Base-by-base conservation (phyloP, 1,140 invertebrate genomes). In the Macrosteles quadrilineatus region DNA sequence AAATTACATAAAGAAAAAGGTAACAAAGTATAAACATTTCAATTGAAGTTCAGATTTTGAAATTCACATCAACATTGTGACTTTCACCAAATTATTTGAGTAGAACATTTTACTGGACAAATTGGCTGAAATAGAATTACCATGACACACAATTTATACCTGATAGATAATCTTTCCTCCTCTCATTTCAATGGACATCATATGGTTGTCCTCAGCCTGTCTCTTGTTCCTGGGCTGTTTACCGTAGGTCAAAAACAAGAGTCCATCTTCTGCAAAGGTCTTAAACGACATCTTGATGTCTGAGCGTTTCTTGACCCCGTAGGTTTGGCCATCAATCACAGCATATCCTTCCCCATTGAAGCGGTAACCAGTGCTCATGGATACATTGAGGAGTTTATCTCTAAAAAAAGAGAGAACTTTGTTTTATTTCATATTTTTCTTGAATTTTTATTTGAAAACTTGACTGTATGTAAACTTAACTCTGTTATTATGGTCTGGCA, bases 301-400 rank as follows among this genome's bases (percentile, higher is more conserved):
- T 31, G 88, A 84, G 27, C 83, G 78, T 71, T 83, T 76, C 71
- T 81, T 76, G 73, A 88, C 87, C 71, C 80, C 84, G 73, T 82
- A 86, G 73, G 76, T 80, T 69, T 78, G 79, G 67, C 82, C 87
- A 79, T 85, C 85, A 0, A 96, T 76, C 1, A 91, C 87, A 0
- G 89, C 89, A 77, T 91, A 97, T 21, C 94, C 93, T 69, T 90
- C 86, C 12, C 94, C 94, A 77, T 94, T 91, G 78, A 99, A 98
- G 53, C 92, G 83, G 68, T 90, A 88, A 9, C 93, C 94, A 12
- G 87, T 91, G 21, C 79, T 84, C 36, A 86, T 84, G 55, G 85
- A 81, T 9, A 87, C 80, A 43, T 87, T 85, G 25, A 88, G 79
- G 19, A 93, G 79, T 69, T 84, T 86, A 75, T 91, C 87, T 59